Base-by-base conservation (phyloP, 2,113 vertebrate genomes). In the Neodon shergylaensis region DNA sequence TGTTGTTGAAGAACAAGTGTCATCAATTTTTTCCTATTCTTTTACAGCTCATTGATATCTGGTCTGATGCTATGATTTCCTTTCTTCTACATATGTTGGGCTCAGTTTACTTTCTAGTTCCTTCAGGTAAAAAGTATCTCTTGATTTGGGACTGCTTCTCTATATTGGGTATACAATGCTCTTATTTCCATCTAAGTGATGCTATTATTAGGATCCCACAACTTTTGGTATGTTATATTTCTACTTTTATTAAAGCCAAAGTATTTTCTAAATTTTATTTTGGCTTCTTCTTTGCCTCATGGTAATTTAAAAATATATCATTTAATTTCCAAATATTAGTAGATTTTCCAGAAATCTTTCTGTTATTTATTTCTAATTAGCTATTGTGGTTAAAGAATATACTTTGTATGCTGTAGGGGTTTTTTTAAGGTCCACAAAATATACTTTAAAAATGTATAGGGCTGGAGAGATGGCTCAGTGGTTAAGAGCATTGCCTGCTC, bases 181-280 rank as follows among this genome's bases (percentile, higher is more conserved):
- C 61, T 36, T 65, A 72, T 88, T 85, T 66, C 58, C 22, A 58
- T 91, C 17, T 84, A 95, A 63, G 24, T 77, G 89, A n/a, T 78
- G 4, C 39, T 74, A 44, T 87, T 58, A 74, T 21, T 19, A 88
- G 22, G 6, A 79, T 88, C 11, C 47, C 13, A 52, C 49, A 92
- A 47, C 36, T 86, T 92, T 81, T 61, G 10, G 52, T 72, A 72
- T 52, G 6, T 12, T 89, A 47, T 58, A 66, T 76, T 89, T 92
- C 86, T 49, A 90, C 73, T 92, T 93, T 92, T 42, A 88, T 78
- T 90, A n/a, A 90, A 44, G 70, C 52, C 39, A 88, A 97, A 93
- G 87, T 92, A 87, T 65, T 74, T 92, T 72, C 65, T 70, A 92
- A 84, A 44, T 81, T 84, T 47, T 12, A 33, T 39, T 79, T 73